Evolutionary conservation across 2,113 vertebrate genomes (phyloP), one percentile per base, ranked within the genome.

Genomic region (Chlamydotis undulata): DNA sequence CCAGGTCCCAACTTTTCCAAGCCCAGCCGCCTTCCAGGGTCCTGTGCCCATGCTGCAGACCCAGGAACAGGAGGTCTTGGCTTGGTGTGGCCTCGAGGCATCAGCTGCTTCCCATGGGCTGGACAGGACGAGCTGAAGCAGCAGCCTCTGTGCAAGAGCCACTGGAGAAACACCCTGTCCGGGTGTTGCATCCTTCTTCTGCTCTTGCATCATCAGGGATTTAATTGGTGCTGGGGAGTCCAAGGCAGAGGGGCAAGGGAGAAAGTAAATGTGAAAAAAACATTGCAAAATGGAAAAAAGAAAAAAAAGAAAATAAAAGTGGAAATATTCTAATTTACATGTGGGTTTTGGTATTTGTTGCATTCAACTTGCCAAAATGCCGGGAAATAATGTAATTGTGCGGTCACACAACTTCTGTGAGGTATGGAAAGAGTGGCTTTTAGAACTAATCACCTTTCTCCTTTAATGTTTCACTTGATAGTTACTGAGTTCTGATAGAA

Each of bases 351-450:
- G 21, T 79, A 10, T 82, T 82, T 26, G 23, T 75, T 88, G 22
- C 31, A 15, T 59, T 89, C 17, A 39, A 8, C 29, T 68, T 4
- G 0, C 5, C 53, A 47, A 67, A 76, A 60, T 41, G 17, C 7
- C 52, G 63, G 28, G 50, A 52, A 91, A 68, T 35, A 33, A 0
- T 1, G 19, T 33, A 39, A 61, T 22, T 43, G 6, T 43, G 11
- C 2, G 1, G 10, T 35, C 35, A 26, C 2, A 0, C 3, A 19
- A 6, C 39, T 94, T 81, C 26, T 37, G 16, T 35, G 68, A 61
- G 43, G 5, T 37, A 14, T 29, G 0, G 0, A 45, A 21, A 7
- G 43, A 24, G 15, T 15, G 39, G 39, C 35, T 63, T 25, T 31
- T 37, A 37, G 26, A 31, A 65, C 60, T 29, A 79, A 24, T 1